Percentiles rank a stretch among this genome's conserved stretches.
Evolutionary conservation across 2,888 invertebrate species (phyloP).

Genomic region (Lottia scabra): DNA sequence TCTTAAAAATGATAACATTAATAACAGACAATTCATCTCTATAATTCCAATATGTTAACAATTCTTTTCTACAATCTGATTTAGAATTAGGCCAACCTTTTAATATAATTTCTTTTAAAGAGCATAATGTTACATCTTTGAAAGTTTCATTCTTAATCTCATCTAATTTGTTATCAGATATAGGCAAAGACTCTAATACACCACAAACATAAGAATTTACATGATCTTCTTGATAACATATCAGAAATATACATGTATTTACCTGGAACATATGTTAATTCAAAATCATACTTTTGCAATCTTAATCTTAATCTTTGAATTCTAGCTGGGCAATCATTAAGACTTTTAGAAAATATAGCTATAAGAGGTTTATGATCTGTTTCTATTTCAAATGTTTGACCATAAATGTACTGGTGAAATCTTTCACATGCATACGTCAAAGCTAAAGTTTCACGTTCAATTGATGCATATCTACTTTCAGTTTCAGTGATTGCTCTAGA

Average conservation of each 20-base stretch:
- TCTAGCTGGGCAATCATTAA: constrained; percentile 20
- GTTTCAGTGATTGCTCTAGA: constrained; percentile 22
- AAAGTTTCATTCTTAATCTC: not conserved
- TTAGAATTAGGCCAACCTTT: constrained; percentile 16
- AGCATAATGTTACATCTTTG: not conserved
- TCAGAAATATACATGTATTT: too few species aligned
- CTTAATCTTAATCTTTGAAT: constrained; percentile 22
- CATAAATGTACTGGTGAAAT: constrained; percentile 23
- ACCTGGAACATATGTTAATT: constrained; percentile 18
- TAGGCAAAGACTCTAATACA: not conserved
- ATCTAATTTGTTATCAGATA: not conserved
- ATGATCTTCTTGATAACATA: constrained; percentile 3
- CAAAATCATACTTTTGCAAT: constrained; percentile 22
- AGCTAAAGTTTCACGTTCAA: constrained; percentile 19
- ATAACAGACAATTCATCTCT: not conserved
- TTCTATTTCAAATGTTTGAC: constrained; percentile 3
- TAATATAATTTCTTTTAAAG: not conserved
- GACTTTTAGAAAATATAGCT: constrained; percentile 14
- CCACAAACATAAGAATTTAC: not conserved
- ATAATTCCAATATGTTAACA: constrained; percentile 3
- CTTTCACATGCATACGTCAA: constrained; percentile 22
- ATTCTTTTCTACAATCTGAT: constrained; percentile 6
- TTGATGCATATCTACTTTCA: constrained; percentile 12
- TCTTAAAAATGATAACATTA: constrained; percentile 10
- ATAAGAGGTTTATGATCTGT: constrained; percentile 28